Conservation (phyloP, 2,888 invertebrate species). For the Lasioglossum morio region DNA sequence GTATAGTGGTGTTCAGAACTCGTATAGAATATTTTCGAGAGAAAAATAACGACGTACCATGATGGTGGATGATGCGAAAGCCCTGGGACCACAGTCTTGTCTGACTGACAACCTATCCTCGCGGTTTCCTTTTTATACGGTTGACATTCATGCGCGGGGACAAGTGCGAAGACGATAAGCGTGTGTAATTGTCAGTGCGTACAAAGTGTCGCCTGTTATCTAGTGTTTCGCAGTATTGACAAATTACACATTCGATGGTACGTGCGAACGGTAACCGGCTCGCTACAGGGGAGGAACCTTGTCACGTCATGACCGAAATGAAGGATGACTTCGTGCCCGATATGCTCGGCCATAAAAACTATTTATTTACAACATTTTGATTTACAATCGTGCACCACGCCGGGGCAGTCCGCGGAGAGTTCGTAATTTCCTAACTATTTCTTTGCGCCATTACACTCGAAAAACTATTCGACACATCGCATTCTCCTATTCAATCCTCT, state of each 20-base stretch:
- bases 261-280: background rate
- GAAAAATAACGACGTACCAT: constrained; percentile 21
- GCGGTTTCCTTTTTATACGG: constrained; percentile 54
- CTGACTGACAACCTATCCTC: background rate
- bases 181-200: background rate
- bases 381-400: constrained; percentile 39
- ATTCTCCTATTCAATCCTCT: background rate
- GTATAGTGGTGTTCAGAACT: background rate
- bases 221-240: constrained; percentile 34
- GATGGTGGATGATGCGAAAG: background rate
- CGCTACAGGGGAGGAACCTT: background rate
- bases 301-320: constrained; percentile 7
- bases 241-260: constrained; percentile 20
- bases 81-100: background rate
- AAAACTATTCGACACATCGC: background rate
- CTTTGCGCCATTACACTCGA: background rate
- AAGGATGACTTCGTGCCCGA: background rate
- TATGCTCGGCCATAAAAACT: constrained; percentile 27
- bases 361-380: constrained; percentile 55
- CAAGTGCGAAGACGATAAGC: constrained; percentile 24
- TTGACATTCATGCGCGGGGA: constrained; percentile 8
- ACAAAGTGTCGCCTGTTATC: constrained; percentile 25
- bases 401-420: background rate
- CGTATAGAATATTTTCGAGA: background rate
- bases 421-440: no score